Percentiles rank a stretch among this genome's conserved stretches.
phyloP scores from a whole-genome alignment of 2,888 invertebrate species.

The Drosophila lacicola region DNA sequence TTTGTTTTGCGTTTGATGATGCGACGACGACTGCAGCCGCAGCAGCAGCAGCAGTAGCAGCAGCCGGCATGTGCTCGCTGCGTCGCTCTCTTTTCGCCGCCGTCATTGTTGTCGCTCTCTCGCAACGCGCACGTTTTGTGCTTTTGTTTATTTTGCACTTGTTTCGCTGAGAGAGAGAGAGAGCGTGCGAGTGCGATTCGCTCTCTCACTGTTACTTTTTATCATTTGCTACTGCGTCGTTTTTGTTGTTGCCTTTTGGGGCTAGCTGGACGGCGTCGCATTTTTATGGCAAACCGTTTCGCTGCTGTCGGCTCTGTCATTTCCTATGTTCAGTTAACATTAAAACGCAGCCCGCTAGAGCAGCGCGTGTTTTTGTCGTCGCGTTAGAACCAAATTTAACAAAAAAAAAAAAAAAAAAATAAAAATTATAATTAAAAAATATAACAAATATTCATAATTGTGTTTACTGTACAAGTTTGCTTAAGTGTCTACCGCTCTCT shows the following conservation, averaged over 20 bases:
- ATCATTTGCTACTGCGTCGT: conserved; percentile 55
- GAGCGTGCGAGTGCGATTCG: background rate
- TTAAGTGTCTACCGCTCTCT: conserved; percentile 25
- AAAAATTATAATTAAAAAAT: conserved; percentile 1
- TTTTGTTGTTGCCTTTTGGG: conserved; percentile 46
- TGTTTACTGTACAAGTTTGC: conserved; percentile 48
- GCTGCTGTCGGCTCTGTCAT: conserved; percentile 33
- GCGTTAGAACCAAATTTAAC: conserved; percentile 39
- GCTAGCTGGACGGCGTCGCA: conserved; percentile 56
- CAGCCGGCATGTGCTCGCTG: conserved; percentile 48
- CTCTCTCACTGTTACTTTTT: conserved; percentile 50
- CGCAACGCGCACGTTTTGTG: conserved; percentile 53
- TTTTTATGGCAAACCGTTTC: conserved; percentile 68
- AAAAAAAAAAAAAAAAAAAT: conserved; percentile 21
- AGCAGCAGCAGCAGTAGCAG: conserved; percentile 12
- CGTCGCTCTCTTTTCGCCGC: conserved; percentile 10
- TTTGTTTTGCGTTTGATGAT: conserved; percentile 45
- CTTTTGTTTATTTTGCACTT: conserved; percentile 72
- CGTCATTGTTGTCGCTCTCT: conserved; percentile 6
- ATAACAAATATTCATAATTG: conserved; percentile 52
- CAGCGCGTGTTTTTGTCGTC: conserved; percentile 63
- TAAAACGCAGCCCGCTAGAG: conserved; percentile 72
- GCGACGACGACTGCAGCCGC: conserved; percentile 20
- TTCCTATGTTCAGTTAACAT: conserved; percentile 74
- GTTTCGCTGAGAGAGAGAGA: conserved; percentile 22